A percentile compares a stretch with the other conserved stretches of the same genome.
Conservation (phyloP, 2,888 invertebrate genomes). For the Lasius platythorax region DNA sequence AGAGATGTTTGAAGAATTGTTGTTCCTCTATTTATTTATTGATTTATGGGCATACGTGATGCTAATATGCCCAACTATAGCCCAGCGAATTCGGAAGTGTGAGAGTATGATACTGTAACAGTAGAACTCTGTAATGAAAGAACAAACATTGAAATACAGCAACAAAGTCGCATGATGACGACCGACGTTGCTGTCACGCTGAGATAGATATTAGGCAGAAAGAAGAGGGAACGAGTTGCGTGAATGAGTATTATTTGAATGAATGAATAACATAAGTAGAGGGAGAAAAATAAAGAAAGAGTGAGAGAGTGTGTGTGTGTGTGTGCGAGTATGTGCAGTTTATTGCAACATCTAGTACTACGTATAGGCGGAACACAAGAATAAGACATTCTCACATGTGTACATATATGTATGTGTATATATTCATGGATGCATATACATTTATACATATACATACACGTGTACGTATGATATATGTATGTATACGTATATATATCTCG, state of each 20-base stretch:
- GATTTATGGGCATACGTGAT: conserved; percentile 77
- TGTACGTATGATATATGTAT: conserved; percentile 60
- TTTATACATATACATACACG: conserved; percentile 60
- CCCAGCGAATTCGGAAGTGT: conserved; percentile 76
- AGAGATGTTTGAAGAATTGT: conserved; percentile 81
- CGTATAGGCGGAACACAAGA: conserved; percentile 78
- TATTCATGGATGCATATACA: conserved; percentile 12
- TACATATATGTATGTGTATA: conserved; percentile 37
- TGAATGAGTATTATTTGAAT: conserved; percentile 23
- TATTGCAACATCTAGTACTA: conserved; percentile 84
- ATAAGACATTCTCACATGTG: conserved; percentile 60
- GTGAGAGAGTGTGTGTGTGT: background rate
- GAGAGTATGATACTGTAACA: conserved; percentile 73
- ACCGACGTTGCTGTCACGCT: background rate
- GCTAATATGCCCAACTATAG: conserved; percentile 66
- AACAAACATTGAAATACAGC: conserved; percentile 60
- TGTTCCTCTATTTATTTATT: conserved; percentile 85
- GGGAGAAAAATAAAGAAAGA: conserved; percentile 26
- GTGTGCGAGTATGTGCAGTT: conserved; percentile 74
- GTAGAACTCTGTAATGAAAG: conserved; percentile 64
- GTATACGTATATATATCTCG: conserved; percentile 42
- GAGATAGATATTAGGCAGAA: conserved; percentile 1
- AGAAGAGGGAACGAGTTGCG: background rate
- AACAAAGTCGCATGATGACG: conserved; percentile 18
- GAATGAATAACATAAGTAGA: conserved; percentile 11